Percentiles rank a stretch among this genome's conserved stretches.
Conservation (phyloP, 1,140 invertebrate species). For the Lasioglossum albipes region DNA sequence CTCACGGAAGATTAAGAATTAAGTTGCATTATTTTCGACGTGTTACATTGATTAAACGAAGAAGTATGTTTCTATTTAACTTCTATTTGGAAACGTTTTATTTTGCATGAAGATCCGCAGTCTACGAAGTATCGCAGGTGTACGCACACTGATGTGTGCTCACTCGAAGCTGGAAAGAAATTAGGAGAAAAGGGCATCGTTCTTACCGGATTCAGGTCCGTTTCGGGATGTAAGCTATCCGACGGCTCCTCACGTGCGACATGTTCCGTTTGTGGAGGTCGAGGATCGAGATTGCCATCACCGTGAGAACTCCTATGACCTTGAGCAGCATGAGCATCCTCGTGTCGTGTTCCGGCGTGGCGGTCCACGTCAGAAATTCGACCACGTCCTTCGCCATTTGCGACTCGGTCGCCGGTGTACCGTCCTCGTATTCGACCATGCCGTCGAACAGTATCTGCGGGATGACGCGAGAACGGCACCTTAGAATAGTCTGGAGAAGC, state of each 20-base stretch:
- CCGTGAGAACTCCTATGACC: conserved; percentile 83
- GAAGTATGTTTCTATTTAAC: too few relatives aligned
- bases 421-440: conserved; percentile 89
- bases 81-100: too few relatives aligned
- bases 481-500: too few relatives aligned
- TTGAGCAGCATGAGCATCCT: conserved; percentile 92
- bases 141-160: too few relatives aligned
- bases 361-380: conserved; percentile 94
- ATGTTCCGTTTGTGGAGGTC: conserved; percentile 83
- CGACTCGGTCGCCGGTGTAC: conserved; percentile 93
- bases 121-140: too few relatives aligned
- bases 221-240: conserved; percentile 40
- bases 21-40: too few relatives aligned
- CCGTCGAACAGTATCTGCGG: conserved; percentile 81
- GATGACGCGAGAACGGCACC: too few relatives aligned
- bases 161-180: too few relatives aligned
- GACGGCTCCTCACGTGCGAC: conserved; percentile 33
- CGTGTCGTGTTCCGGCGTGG: conserved; percentile 93
- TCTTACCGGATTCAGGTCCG: background rate
- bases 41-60: too few relatives aligned
- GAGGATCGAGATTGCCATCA: conserved; percentile 81
- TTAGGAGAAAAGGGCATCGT: background rate
- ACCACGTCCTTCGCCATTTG: conserved; percentile 98
- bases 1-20: too few relatives aligned
- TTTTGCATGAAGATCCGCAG: too few relatives aligned